These are phyloP conservation scores for Enteromius radiatus DNA, from an alignment of 2,797 vertebrate species.

Conservation along the genomic window DNA sequence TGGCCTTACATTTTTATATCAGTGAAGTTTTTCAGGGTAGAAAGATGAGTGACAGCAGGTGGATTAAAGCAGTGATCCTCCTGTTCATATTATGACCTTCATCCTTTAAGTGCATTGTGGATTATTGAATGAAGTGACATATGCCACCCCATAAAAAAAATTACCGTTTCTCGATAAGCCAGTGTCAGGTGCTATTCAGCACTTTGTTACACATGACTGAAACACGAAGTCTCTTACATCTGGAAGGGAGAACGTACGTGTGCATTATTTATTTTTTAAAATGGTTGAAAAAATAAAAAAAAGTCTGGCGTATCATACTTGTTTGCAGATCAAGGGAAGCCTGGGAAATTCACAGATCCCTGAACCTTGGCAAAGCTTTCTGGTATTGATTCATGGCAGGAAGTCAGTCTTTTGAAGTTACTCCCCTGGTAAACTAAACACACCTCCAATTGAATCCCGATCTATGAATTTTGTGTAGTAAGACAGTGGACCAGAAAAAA, in stretches of 20 bases:
- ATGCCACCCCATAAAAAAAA: slow-evolving; percentile 75
- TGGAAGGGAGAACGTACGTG: background rate
- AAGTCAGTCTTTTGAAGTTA: slow-evolving; percentile 67
- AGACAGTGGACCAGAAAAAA: background rate
- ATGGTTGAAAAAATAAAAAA: background rate
- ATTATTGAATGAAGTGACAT: slow-evolving; percentile 79
- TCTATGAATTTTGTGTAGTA: slow-evolving; percentile 6
- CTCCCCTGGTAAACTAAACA: slow-evolving; percentile 71
- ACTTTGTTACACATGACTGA: slow-evolving; percentile 24
- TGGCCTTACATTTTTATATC: background rate
- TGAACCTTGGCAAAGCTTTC: slow-evolving; percentile 55
- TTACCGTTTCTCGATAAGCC: slow-evolving; percentile 71
- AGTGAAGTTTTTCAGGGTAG: slow-evolving; percentile 65
- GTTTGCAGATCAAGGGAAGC: slow-evolving; percentile 41
- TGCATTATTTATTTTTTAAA: slow-evolving; percentile 9
- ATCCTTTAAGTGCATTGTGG: slow-evolving; percentile 75
- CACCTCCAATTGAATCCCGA: slow-evolving; percentile 60
- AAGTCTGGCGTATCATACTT: slow-evolving; percentile 11
- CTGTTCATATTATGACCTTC: slow-evolving; percentile 80
- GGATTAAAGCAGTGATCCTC: slow-evolving; percentile 82
- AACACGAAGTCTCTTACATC: background rate
- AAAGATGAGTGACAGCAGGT: slow-evolving; percentile 80
- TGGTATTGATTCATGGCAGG: slow-evolving; percentile 73
- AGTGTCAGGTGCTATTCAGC: slow-evolving; percentile 12
- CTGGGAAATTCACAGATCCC: slow-evolving; percentile 59